Evolutionary conservation across 2,113 vertebrate genomes (phyloP).

Genomic region (Struthidea cinerea): DNA sequence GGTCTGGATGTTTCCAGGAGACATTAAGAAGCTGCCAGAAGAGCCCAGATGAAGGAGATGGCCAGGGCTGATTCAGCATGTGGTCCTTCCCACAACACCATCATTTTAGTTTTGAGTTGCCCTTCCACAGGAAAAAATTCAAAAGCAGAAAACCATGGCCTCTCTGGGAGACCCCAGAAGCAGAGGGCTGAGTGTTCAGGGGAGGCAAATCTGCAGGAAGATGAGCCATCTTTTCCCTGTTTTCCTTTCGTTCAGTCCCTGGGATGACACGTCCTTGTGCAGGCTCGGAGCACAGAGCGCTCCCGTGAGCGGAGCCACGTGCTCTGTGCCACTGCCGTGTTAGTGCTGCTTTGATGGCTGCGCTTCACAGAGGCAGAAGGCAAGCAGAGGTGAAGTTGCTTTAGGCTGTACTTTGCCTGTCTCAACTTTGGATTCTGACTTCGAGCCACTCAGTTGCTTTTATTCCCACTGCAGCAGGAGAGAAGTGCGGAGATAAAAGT

Average conservation of each 20-base stretch:
- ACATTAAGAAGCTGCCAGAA: background rate
- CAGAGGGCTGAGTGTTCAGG: background rate
- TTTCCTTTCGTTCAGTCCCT: background rate
- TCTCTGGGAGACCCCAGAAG: background rate
- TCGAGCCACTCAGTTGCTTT: conserved; percentile 1
- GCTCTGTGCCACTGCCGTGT: background rate
- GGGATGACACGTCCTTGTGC: background rate
- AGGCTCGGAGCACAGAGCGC: background rate
- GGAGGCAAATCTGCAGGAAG: background rate
- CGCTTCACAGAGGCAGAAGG: background rate
- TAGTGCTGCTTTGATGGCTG: background rate
- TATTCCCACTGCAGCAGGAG: conserved; percentile 22
- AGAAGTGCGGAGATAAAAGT: conserved; percentile 35
- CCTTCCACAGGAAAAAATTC: background rate
- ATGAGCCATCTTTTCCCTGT: background rate
- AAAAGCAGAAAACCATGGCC: background rate
- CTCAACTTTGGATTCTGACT: conserved; percentile 18
- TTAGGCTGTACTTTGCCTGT: conserved; percentile 19
- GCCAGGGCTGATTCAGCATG: background rate
- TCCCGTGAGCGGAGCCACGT: background rate
- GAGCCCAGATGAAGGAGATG: background rate
- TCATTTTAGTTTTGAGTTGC: background rate
- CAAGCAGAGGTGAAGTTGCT: conserved; percentile 35
- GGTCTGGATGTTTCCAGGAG: background rate
- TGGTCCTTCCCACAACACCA: background rate